Base-by-base conservation (phyloP, 37 sponge, comb jelly and placozoan genomes). In the Spongilla lacustris region DNA sequence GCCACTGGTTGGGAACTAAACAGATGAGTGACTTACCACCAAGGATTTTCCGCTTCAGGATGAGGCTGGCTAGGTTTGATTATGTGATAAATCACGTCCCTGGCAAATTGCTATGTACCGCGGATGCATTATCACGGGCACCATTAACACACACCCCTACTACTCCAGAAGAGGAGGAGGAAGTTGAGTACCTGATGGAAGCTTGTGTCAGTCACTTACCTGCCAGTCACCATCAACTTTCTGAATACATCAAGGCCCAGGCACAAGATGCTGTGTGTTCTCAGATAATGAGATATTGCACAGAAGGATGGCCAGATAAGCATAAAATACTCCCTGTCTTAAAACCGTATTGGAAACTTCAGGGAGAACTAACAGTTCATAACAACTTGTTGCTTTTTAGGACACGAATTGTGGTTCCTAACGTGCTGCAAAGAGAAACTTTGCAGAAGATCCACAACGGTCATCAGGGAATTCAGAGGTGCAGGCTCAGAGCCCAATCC, bases 371-470 rank as follows among this genome's bases (percentile, higher is more conserved):
- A 32, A 71, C 82, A 29, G 35, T 75, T 4, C 26, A 66, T 38
- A 36, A 82, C 36, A 34, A 36, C 27, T 36, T 88, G 27, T 69
- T 77, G 23, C 34, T 88, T 34, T 69, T 38, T 69, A 50, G 58
- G 10, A 6, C 35, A 34, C 46, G 88, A 10, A 82, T 88, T 29
- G 78, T 87, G 11, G 81, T 87, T 41, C 87, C 87, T 17, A 67
- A 67, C 35, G 27, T 46, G 14, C 68, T 87, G 34, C 68, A 67
- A 48, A 30, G 73, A 6, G 76, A 81, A 68, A 75, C 81, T 23
- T 13, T 81, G 68, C 25, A 80, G 34, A 86, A 86, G 33, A 66
- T 86, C 28, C 86, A 86, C 32, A 35, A 48, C 50, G 88, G 88
- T 33, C 83, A 88, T 68, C 66, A 82, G 34, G 87, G 87, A 33